Base-by-base conservation (phyloP, 2,113 vertebrate species). In the Myodes glareolus region DNA sequence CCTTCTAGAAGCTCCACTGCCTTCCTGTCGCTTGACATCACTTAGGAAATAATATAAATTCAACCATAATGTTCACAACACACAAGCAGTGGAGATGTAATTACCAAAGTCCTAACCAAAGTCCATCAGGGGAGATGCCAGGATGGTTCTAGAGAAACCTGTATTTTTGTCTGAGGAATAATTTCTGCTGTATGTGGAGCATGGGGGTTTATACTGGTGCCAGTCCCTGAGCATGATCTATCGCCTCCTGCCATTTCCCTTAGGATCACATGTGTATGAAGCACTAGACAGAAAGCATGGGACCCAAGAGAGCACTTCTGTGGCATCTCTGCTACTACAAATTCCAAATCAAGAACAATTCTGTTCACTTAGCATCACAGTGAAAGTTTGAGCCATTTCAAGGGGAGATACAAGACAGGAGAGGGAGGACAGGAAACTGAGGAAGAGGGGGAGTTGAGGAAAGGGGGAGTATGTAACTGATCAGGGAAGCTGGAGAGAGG, bases 1-100 rank as follows among this genome's bases (percentile, higher is more conserved):
- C 75, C 91, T 76, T 67, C 42, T 29, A 47, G 90, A 29, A 88
- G n/a, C 1, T 33, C 16, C 14, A 13, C 39, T 47, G 90, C 58
- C 85, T 94, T 67, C 42, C 85, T 39, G 78, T 68, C 31, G 19
- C 61, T 50, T 65, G 55, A 42, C 47, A 68, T 42, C 72, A 50
- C 72, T 91, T 80, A 45, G 65, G 65, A 81, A 92, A 77, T 65
- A 63, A 94, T 39, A 82, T 16, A 21, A 89, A 88, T 92, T 75
- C 76, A 75, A 72, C 1, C 1, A 17, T 50, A 33, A 14, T 55
- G 29, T 50, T 80, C 50, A 55, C 3, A 45, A 47, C 39, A 77
- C 0, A n/a, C 31, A 27, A 67, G 68, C 55, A 16, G 33, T 47
- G 23, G 91, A 50, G 72, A 50, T 10, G 3, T 33, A 25, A 65